A percentile compares a stretch with the other conserved stretches of the same genome.
phyloP scores from a whole-genome alignment of 2,113 vertebrate species.

The Ahaetulla prasina region DNA sequence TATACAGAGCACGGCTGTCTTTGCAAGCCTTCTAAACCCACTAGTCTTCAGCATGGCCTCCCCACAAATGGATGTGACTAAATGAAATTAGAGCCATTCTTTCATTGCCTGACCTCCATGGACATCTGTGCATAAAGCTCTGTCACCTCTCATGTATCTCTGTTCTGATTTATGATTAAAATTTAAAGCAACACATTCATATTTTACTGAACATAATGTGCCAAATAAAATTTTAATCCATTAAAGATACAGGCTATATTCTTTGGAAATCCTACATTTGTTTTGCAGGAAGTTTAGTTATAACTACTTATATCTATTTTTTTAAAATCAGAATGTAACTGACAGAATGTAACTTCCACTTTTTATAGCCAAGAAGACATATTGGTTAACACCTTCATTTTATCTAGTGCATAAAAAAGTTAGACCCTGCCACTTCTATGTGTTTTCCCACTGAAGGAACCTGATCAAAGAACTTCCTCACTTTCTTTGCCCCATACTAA shows the following conservation, averaged over 20 bases:
- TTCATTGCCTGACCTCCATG: constrained; percentile 61
- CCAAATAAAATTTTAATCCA: constrained; percentile 87
- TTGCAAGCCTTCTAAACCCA: constrained; percentile 46
- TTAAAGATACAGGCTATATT: constrained; percentile 70
- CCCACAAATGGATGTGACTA: constrained; percentile 25
- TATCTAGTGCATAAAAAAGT: constrained; percentile 35
- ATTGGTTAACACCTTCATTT: background rate
- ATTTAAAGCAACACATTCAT: constrained; percentile 89
- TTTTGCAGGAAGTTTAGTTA: background rate
- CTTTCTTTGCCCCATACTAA: background rate
- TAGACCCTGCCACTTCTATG: background rate
- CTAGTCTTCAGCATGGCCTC: constrained; percentile 52
- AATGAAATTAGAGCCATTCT: constrained; percentile 62
- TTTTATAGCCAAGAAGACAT: background rate
- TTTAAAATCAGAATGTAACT: background rate
- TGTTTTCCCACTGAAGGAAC: background rate
- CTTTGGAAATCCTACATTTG: constrained; percentile 63
- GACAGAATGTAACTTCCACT: background rate
- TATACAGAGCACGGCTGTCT: constrained; percentile 29
- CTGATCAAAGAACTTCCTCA: background rate
- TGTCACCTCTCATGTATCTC: constrained; percentile 78
- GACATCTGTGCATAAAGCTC: constrained; percentile 73
- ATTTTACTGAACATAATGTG: constrained; percentile 91
- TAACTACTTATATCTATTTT: background rate
- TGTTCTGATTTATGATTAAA: constrained; percentile 89